A percentile compares a stretch with the other conserved stretches of the same genome.
These are phyloP conservation scores for Monodelphis domestica DNA, from an alignment of 2,797 vertebrate species.

Conservation along the genomic window DNA sequence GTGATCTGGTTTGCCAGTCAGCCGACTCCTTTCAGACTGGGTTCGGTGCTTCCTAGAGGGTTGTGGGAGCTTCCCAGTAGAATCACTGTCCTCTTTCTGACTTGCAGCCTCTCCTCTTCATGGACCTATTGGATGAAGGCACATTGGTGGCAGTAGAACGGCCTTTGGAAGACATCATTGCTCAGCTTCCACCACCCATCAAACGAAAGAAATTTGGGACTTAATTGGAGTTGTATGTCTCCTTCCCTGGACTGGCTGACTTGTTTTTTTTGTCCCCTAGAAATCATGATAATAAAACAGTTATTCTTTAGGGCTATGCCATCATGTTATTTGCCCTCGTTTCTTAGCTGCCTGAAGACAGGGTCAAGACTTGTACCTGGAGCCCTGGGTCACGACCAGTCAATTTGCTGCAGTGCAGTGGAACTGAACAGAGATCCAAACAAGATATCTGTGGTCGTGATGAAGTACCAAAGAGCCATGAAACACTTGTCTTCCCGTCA, in stretches of 20 bases:
- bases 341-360: neutral
- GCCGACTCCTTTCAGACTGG: neutral
- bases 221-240: constrained; percentile 78
- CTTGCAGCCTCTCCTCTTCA: constrained; percentile 90
- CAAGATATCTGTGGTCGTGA: neutral
- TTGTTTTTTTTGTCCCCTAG: constrained; percentile 54
- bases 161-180: constrained; percentile 90
- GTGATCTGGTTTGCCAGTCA: neutral
- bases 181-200: constrained; percentile 92
- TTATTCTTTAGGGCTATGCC: constrained; percentile 55
- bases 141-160: constrained; percentile 94
- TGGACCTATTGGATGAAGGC: constrained; percentile 90
- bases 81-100: constrained; percentile 10
- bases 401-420: constrained; percentile 32
- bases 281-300: constrained; percentile 76
- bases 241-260: constrained; percentile 35
- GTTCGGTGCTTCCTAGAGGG: neutral
- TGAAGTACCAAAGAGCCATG: neutral
- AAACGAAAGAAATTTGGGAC: constrained; percentile 97
- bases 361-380: neutral
- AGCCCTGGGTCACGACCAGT: constrained; percentile 25
- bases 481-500: neutral
- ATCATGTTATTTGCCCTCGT: constrained; percentile 22
- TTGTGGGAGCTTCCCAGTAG: neutral
- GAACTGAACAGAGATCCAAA: constrained; percentile 27